phyloP scores from a whole-genome alignment of 2,113 vertebrate genomes.

The Eclectus roratus region DNA sequence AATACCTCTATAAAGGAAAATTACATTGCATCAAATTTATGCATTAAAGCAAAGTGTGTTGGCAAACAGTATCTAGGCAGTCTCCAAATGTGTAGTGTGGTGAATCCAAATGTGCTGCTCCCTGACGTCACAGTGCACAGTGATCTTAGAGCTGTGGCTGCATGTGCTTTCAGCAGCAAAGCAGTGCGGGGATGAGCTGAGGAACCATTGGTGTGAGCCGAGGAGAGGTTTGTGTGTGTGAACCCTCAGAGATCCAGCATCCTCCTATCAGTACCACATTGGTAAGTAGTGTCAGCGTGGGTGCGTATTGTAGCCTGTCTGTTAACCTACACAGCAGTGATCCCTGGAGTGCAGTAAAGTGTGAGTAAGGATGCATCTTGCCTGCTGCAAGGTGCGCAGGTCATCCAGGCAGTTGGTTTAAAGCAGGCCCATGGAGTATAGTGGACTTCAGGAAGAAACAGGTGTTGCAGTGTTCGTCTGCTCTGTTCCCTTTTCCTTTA shows the following conservation, averaged over 20 bases:
- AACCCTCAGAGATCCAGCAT: not conserved
- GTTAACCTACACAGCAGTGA: accelerated
- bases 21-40: not conserved
- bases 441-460: not conserved
- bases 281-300: not conserved
- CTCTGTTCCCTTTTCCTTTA: not conserved
- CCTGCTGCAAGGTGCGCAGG: accelerated
- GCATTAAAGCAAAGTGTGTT: not conserved
- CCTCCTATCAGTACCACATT: accelerated
- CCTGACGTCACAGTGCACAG: accelerated
- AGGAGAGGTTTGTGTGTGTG: not conserved
- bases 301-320: not conserved
- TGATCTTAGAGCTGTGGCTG: not conserved
- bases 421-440: no score
- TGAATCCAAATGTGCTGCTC: not conserved
- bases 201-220: accelerated
- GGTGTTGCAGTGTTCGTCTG: accelerated
- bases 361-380: accelerated
- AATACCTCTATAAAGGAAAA: not conserved
- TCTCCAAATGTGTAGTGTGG: not conserved
- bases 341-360: accelerated
- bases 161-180: accelerated
- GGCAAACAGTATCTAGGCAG: not conserved
- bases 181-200: not conserved
- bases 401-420: not conserved